Base-by-base conservation (phyloP, 2,113 vertebrate genomes). In the Anguilla rostrata region DNA sequence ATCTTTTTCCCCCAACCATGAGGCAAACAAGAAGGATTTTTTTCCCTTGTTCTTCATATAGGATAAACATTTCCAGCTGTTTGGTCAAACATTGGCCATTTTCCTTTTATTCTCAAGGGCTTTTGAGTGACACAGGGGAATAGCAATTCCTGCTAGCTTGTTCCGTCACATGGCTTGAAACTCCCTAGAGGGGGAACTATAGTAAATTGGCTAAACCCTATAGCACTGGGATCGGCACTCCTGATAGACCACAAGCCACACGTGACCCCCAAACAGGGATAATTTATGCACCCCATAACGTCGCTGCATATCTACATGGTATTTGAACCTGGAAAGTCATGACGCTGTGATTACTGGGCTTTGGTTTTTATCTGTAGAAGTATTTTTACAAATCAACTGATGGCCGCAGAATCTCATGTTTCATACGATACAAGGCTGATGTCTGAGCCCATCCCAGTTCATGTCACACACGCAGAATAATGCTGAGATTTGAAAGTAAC, bases 11-110 rank as follows among this genome's bases (percentile, higher is more conserved):
- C 34, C 34, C 18, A 39, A 71, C 20, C 8, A 39, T 75, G 71
- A 71, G n/a, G 41, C n/a, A 53, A 78, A 60, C 20, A 57, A 60
- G n/a, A 60, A 53, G 18, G 81, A 14, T 53, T 43, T 15, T 82
- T 83, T 81, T 90, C 87, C 84, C 91, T 84, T 80, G 66, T 79
- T 82, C 83, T 46, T 57, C n/a, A 0, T 66, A 66, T 29, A 75
- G 39, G n/a, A 46, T 85, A 84, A 80, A 34, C 56, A 78, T 83
- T 87, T 86, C 93, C 91, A 94, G 92, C 92, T 94, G 92, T 89
- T 92, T 91, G 92, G 89, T 91, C 92, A 92, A 94, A 94, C 29
- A 39, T 60, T 53, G 71, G 46, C 66, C 89, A 92, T 88, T 78
- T 84, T 66, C 84, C 75, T 84, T 83, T 90, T 84, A 89, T 84